phyloP scores from a whole-genome alignment of 2,888 invertebrate species.

The Eubasilissa splendida region DNA sequence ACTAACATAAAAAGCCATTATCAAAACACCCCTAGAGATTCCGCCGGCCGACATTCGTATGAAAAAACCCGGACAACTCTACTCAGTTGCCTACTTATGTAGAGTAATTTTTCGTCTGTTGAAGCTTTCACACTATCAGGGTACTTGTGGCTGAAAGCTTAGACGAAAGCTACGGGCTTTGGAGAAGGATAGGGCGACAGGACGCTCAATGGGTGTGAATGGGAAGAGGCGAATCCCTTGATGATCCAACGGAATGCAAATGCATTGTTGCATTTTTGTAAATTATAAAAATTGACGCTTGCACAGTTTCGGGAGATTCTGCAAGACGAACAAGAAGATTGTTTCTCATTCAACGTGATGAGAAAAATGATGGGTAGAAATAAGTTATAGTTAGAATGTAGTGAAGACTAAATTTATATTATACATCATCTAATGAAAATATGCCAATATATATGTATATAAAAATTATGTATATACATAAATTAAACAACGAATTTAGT shows the following conservation, averaged over 20 bases:
- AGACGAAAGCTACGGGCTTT: not conserved
- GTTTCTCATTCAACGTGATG: too few relatives aligned
- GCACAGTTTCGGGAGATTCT: too few relatives aligned
- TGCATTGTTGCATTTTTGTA: slow-evolving; percentile 25
- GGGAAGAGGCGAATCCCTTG: slow-evolving; percentile 2
- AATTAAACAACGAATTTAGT: too few relatives aligned
- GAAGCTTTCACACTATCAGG: slow-evolving; percentile 24
- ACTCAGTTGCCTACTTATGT: slow-evolving; percentile 39
- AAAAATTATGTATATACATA: too few relatives aligned
- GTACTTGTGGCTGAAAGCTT: slow-evolving; percentile 29
- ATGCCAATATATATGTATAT: too few relatives aligned
- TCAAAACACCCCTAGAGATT: not conserved
- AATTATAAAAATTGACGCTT: not conserved
- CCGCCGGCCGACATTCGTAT: not conserved
- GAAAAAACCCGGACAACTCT: slow-evolving; percentile 1
- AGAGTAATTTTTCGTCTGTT: slow-evolving; percentile 43
- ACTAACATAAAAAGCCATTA: not conserved
- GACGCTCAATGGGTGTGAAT: not conserved
- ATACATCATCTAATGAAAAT: too few relatives aligned
- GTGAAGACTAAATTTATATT: too few relatives aligned
- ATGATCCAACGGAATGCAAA: slow-evolving; percentile 1
- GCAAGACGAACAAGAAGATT: too few relatives aligned
- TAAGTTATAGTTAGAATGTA: too few relatives aligned
- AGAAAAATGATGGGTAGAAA: too few relatives aligned
- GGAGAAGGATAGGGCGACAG: not conserved